Evolutionary conservation across 1,140 invertebrate genomes (phyloP), one percentile per base, ranked within the genome.

Genomic region (Mercenaria mercenaria): DNA sequence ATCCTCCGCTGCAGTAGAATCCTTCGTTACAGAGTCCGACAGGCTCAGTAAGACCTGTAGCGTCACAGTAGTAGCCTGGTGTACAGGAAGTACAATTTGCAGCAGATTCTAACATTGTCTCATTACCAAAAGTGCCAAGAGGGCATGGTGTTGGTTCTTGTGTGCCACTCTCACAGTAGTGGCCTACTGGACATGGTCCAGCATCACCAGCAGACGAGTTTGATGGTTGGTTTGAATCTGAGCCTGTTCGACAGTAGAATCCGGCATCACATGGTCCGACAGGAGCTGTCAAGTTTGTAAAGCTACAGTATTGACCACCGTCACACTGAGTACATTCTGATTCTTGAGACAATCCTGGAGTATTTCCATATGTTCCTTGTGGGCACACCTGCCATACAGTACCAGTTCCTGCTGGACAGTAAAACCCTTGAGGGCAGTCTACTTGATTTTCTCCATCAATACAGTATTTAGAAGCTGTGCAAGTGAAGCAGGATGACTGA

Each of bases 71-170:
- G 56, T 94, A 93, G 26, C 95, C 94, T 26, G 93, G 93, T 39
- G 92, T 90, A 88, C 95, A 95, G 18, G 47, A 29, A 79, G 92
- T 93, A 69, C 95, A 95, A 47, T 93, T 92, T 13, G 90, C 18
- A 23, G 84, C 89, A 18, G 89, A 64, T 6, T 61, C 92, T 34
- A 94, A 69, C 77, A 91, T 89, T 1, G 95, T 95, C 41, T 88
- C 52, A 83, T 95, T 95, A 89, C 93, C 94, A 91, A 95, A 95
- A 0, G 95, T 95, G 18, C 95, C 95, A 34, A 92, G 76, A 74
- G 94, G 95, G 82, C 94, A 95, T 1, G 92, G 59, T 4, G 76
- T 67, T 15, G 95, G 95, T 47, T 94, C 91, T 64, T 93, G 92
- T 13, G 95, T 95, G 59, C 93, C 92, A 47, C 56, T n/a, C 47